phyloP scores from a whole-genome alignment of 2,888 invertebrate species.

The Drosophila pullipes region DNA sequence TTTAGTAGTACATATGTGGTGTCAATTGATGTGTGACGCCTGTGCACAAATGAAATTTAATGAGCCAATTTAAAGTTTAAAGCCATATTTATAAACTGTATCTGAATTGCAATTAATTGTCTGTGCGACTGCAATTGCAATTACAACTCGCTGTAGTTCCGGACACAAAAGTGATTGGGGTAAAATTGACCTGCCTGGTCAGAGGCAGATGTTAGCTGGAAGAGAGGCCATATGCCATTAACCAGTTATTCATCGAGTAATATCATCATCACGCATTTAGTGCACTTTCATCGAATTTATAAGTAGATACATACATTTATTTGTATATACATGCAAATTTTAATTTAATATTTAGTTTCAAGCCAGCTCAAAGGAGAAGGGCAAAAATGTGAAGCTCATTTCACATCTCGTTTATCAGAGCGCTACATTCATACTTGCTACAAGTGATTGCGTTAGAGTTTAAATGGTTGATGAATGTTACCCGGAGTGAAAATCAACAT shows the following conservation, averaged over 20 bases:
- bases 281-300: constrained; percentile 7
- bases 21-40: constrained; percentile 75
- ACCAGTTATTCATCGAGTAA: constrained; percentile 24
- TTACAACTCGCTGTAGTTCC: constrained; percentile 10
- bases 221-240: not conserved
- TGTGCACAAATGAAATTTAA: constrained; percentile 74
- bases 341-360: constrained; percentile 5
- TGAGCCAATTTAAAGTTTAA: constrained; percentile 75
- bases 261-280: constrained; percentile 13
- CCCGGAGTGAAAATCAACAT: constrained; percentile 32
- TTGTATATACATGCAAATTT: not conserved
- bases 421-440: constrained; percentile 45
- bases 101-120: constrained; percentile 72
- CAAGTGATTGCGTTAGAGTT: constrained; percentile 51
- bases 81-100: constrained; percentile 74
- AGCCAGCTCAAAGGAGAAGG: constrained; percentile 42
- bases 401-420: constrained; percentile 48
- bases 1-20: constrained; percentile 50
- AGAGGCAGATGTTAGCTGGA: constrained; percentile 11
- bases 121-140: constrained; percentile 34
- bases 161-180: not conserved
- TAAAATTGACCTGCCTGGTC: not conserved
- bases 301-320: not conserved
- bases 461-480: constrained; percentile 53
- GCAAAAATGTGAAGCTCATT: constrained; percentile 49